A percentile compares a stretch with the other conserved stretches of the same genome.
phyloP scores from a whole-genome alignment of 1,140 invertebrate species.

The Bombyx mandarina region DNA sequence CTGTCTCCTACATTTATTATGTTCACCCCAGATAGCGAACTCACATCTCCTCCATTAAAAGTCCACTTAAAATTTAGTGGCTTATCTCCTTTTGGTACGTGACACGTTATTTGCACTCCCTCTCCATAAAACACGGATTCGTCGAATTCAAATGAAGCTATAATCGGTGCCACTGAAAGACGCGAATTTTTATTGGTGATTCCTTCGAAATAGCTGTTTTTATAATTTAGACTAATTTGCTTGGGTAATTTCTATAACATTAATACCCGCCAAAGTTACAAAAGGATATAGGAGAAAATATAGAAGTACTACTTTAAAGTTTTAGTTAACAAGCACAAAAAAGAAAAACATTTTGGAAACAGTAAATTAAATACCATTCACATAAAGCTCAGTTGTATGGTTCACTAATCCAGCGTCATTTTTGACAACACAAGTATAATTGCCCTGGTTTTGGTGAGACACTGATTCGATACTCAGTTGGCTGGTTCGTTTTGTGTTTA shows the following conservation, averaged over 20 bases:
- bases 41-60: conserved; percentile 72
- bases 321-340: conserved; percentile 27
- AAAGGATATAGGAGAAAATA: conserved; percentile 17
- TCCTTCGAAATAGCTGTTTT: background rate
- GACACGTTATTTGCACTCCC: conserved; percentile 78
- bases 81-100: conserved; percentile 79
- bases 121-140: conserved; percentile 74
- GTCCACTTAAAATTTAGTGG: conserved; percentile 77
- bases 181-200: background rate
- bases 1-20: conserved; percentile 75
- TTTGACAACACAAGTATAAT: conserved; percentile 80
- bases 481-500: conserved; percentile 76
- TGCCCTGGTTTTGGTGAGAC: conserved; percentile 78
- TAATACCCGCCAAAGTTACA: conserved; percentile 67
- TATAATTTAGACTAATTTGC: background rate
- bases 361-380: conserved; percentile 73
- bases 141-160: conserved; percentile 65
- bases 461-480: conserved; percentile 80
- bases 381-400: conserved; percentile 76
- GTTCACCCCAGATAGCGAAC: conserved; percentile 59
- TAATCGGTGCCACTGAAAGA: conserved; percentile 63
- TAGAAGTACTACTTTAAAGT: conserved; percentile 26
- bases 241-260: background rate
- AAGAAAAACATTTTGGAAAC: conserved; percentile 10
- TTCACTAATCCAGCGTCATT: conserved; percentile 76